phyloP scores from a whole-genome alignment of 2,797 vertebrate species.

The Sebastiscus albofasciatus region DNA sequence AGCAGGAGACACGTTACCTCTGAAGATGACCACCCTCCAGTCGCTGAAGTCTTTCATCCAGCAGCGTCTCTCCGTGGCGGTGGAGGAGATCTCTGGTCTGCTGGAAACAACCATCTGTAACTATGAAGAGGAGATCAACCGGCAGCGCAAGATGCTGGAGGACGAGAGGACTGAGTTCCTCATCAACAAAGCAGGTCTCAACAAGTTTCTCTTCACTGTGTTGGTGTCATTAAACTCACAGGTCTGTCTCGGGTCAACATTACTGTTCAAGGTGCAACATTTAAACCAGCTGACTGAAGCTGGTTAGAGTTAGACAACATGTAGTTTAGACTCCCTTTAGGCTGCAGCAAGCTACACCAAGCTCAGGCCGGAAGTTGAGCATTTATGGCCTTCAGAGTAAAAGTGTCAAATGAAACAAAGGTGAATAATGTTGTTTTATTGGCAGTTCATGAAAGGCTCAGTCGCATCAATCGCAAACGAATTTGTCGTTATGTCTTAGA shows the following conservation, averaged over 20 bases:
- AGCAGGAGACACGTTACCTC: neutral
- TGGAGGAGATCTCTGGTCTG: slow-evolving; percentile 15
- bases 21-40: slow-evolving; percentile 1
- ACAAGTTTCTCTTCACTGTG: neutral
- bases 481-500: neutral
- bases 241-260: neutral
- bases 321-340: no score
- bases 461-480: neutral
- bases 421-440: neutral
- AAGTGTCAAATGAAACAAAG: neutral
- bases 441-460: neutral
- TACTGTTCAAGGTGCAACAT: neutral
- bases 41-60: slow-evolving; percentile 1
- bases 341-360: neutral
- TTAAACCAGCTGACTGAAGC: neutral
- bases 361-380: neutral
- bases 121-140: slow-evolving; percentile 25
- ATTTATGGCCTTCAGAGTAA: neutral
- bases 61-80: neutral
- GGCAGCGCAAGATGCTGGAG: neutral
- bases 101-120: slow-evolving; percentile 12
- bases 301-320: neutral
- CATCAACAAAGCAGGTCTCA: neutral
- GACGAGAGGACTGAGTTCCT: neutral
- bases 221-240: neutral